Evolutionary conservation across 2,888 invertebrate species (phyloP), one percentile per base, ranked within the genome.

Genomic region (Zaprionus lineosus): DNA sequence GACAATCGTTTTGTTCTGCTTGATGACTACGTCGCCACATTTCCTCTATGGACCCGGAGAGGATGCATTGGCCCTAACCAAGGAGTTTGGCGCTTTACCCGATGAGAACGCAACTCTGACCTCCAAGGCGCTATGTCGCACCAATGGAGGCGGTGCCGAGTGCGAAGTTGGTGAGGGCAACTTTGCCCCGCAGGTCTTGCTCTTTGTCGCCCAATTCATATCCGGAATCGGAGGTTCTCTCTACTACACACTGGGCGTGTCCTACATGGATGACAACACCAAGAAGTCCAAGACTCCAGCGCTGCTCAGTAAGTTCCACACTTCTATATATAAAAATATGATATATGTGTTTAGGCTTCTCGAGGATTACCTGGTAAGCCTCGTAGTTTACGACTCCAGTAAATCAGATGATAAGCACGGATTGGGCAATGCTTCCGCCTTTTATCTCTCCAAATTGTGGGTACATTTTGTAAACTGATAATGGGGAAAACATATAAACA

Each of bases 241-340:
- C 0, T 94, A 93, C 84, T 93, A 93, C 76, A 93, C 93, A 0
- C 90, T 94, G 8, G 94, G 94, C 2, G 92, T 94, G 0, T 92
- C 94, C 1, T 94, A 94, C 84, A 93, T 94, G 93, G 94, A 94
- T 84, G 94, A 94, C 79, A 94, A 94, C 78, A 93, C 94, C n/a
- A 93, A 93, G 76, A 93, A 93, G 83, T 93, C 94, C 2, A 94
- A 93, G 83, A 94, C 94, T 0, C 94, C 94, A n/a, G 92, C 93
- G 1, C 88, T 94, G 29, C 91, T 94, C 58, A 94, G 94, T 93
- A 88, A 91, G 92, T 91, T 12, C 8, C 2, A 14, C 24, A n/a
- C n/a, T n/a, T n/a, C n/a, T n/a, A n/a, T n/a, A n/a, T n/a, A n/a
- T n/a, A n/a, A n/a, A n/a, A n/a, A n/a, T n/a, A n/a, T n/a, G n/a